Evolutionary conservation across 1,140 invertebrate genomes (phyloP).

Genomic region (Anthonomus grandis): DNA sequence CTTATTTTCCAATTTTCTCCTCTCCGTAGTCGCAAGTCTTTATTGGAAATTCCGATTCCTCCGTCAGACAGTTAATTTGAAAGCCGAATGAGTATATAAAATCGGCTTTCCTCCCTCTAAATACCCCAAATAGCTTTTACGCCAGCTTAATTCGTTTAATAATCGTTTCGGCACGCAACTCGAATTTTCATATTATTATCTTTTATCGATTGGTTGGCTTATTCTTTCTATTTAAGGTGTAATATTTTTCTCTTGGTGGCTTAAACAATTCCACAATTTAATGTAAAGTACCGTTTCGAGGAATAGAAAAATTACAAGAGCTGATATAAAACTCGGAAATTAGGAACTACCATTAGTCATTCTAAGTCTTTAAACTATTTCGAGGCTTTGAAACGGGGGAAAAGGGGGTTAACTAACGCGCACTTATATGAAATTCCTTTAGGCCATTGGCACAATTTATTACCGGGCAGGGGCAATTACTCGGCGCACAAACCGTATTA

Average conservation of each 20-base stretch:
- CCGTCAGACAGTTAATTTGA: conserved; percentile 30
- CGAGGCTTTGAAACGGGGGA: conserved; percentile 5
- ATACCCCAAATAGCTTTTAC: conserved; percentile 36
- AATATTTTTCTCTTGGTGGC: no score
- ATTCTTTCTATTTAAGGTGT: background rate
- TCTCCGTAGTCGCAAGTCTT: conserved; percentile 21
- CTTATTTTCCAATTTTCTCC: conserved; percentile 24
- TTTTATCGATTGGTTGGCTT: conserved; percentile 24
- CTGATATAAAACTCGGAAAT: no score
- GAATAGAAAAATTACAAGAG: no score
- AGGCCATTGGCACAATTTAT: conserved; percentile 48
- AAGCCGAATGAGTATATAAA: conserved; percentile 31
- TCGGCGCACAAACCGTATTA: conserved; percentile 29
- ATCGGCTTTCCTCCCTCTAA: conserved; percentile 26
- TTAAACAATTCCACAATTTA: no score
- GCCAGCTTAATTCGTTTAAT: conserved; percentile 35
- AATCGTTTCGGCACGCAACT: conserved; percentile 30
- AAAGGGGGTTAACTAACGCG: conserved; percentile 32
- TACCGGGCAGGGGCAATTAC: conserved; percentile 42
- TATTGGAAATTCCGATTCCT: conserved; percentile 30
- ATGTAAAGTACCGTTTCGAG: no score
- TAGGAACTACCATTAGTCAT: no score
- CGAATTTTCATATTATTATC: conserved; percentile 29
- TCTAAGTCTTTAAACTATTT: background rate
- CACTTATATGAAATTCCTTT: conserved; percentile 49